Percentiles rank a stretch among this genome's conserved stretches.
These are phyloP conservation scores for Neoscelio sp. DNA, from an alignment of 2,888 invertebrate genomes.

Conservation along the genomic window DNA sequence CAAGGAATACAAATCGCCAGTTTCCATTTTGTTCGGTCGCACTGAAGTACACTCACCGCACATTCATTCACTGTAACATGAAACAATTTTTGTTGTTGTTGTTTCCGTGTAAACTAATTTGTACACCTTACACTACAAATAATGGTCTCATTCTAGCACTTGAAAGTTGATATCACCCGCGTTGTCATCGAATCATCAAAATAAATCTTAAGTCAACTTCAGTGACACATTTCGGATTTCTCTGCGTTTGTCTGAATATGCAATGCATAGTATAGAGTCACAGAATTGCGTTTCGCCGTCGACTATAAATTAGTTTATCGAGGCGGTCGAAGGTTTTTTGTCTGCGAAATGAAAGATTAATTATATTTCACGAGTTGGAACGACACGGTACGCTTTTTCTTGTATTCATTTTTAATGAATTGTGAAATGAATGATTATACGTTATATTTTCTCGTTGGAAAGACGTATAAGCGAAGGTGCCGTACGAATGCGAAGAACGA, in stretches of 20 bases:
- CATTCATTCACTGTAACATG: not conserved
- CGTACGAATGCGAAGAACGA: too few species aligned
- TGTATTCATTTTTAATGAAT: too few species aligned
- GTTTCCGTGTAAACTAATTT: constrained; percentile 3
- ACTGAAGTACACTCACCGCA: constrained; percentile 6
- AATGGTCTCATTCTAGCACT: not conserved
- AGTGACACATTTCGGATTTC: constrained; percentile 14
- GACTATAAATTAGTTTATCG: too few species aligned
- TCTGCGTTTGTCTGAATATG: constrained; percentile 1
- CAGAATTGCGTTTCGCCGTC: not conserved
- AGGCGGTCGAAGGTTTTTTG: too few species aligned
- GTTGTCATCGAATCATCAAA: constrained; percentile 64
- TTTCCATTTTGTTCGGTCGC: constrained; percentile 49
- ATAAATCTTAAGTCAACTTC: constrained; percentile 27
- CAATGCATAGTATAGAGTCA: constrained; percentile 40
- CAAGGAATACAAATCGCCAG: constrained; percentile 53
- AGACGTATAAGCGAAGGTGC: too few species aligned
- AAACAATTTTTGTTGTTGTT: constrained; percentile 8
- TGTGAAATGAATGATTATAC: too few species aligned
- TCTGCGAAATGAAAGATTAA: too few species aligned
- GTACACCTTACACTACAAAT: not conserved
- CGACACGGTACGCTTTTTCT: too few species aligned
- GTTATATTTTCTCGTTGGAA: too few species aligned
- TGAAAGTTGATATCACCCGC: constrained; percentile 9
- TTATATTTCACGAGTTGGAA: too few species aligned